Base-by-base conservation (phyloP, 2,797 vertebrate species). In the Streptopelia turtur region DNA sequence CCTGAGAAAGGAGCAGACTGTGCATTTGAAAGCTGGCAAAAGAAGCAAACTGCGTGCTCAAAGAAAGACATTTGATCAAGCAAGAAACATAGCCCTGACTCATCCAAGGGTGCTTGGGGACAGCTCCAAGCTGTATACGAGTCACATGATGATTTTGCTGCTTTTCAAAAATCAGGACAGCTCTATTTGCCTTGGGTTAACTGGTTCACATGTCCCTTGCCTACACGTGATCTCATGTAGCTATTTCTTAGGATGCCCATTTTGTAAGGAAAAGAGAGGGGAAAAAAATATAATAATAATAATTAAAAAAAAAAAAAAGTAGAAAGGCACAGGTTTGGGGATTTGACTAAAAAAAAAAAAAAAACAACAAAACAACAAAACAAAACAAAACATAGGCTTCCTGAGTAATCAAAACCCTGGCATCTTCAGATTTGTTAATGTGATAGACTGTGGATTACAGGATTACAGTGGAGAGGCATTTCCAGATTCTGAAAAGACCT, bases 41-140 rank as follows among this genome's bases (percentile, higher is more conserved):
- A 87, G 71, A 49, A 91, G 18, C 39, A 66, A 87, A 39, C 13
- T 87, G n/a, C 9, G 2, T 49, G 37, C 20, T 66, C 47, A 45
- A 71, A 95, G 31, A 74, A 4, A 85, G 45, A 64, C 20, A 47
- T 71, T 75, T 80, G 35, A 45, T 68, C 79, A 60, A 5, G 39
- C 59, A 89, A 81, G 76, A 80, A 83, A 47, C 28, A 53, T 8
- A 90, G 25, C 49, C 64, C 76, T 93, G 95, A 96, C 71, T 93
- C 87, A 94, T 91, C 45, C 60, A 52, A 90, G 77, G 28, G n/a
- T 75, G 41, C 11, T 89, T 35, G 76, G 59, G 56, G 84, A 74
- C 56, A 77, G 82, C 79, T 83, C 53, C 21, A 37, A 83, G 84
- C 60, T 64, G 39, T 71, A 33, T 13, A 72, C 21, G 39, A 55